Evolutionary conservation across 1,140 invertebrate species (phyloP).

Genomic region (Eubasilissa regina): DNA sequence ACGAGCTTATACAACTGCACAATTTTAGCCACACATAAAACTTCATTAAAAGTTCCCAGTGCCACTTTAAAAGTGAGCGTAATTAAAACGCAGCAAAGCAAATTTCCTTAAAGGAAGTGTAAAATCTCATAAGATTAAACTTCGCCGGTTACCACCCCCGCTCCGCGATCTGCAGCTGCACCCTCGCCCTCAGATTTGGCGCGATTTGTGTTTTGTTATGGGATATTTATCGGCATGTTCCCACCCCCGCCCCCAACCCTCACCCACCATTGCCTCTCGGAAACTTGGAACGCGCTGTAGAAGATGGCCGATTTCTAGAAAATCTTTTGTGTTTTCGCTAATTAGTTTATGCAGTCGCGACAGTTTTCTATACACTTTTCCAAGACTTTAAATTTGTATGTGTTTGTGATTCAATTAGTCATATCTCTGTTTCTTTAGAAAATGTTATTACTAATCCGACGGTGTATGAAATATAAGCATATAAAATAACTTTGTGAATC

Average conservation of each 20-base stretch:
- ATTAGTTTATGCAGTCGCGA: slow-evolving; percentile 5
- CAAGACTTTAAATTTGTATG: too few species aligned
- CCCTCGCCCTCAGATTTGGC: slow-evolving; percentile 12
- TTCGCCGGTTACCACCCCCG: slow-evolving; percentile 24
- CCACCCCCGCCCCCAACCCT: neutral
- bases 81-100: slow-evolving; percentile 47
- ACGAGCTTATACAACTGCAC: slow-evolving; percentile 40
- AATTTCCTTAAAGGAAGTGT: slow-evolving; percentile 47
- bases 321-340: slow-evolving; percentile 8
- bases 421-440: too few species aligned
- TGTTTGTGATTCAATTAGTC: too few species aligned
- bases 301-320: neutral
- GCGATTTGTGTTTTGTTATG: slow-evolving; percentile 31
- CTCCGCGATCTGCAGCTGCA: neutral
- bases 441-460: too few species aligned
- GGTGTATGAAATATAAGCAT: too few species aligned
- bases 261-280: too few species aligned
- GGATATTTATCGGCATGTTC: slow-evolving; percentile 33
- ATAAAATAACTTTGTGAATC: too few species aligned
- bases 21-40: slow-evolving; percentile 47
- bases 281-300: slow-evolving; percentile 21
- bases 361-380: neutral
- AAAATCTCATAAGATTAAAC: slow-evolving; percentile 51
- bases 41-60: slow-evolving; percentile 47
- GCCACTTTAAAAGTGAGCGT: slow-evolving; percentile 47